Evolutionary conservation across 2,113 vertebrate species (phyloP).

Genomic region (Aythya baeri): DNA sequence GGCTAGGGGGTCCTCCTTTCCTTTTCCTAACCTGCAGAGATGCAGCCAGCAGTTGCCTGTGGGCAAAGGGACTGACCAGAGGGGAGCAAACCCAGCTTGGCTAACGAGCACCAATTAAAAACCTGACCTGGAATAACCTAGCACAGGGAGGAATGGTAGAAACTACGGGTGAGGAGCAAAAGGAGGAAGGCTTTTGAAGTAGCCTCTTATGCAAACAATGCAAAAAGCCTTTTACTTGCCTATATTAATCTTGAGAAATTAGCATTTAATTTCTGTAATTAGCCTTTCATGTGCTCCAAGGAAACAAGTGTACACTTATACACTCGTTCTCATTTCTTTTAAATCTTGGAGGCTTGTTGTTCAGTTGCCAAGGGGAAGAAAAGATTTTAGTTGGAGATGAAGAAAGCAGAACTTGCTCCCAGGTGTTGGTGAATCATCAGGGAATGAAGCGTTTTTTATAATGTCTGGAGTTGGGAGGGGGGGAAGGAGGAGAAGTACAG

Average conservation of each 20-base stretch:
- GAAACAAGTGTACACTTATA: neutral
- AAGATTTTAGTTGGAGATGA: neutral
- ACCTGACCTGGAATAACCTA: neutral
- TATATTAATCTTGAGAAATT: conserved; percentile 46
- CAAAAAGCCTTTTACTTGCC: conserved; percentile 4
- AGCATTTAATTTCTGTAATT: conserved; percentile 69
- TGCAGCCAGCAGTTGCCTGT: neutral
- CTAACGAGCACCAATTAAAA: neutral
- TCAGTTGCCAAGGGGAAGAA: conserved; percentile 54
- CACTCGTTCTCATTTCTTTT: neutral
- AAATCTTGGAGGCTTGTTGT: neutral
- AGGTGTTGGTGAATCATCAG: conserved; percentile 59
- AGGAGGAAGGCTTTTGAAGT: neutral
- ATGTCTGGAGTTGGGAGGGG: neutral
- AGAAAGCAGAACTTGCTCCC: conserved; percentile 55
- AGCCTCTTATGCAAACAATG: conserved; percentile 2
- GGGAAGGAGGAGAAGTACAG: neutral
- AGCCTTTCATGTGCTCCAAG: conserved; percentile 35
- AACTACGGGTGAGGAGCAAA: neutral
- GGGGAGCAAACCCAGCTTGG: neutral
- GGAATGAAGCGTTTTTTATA: conserved; percentile 39
- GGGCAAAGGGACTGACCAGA: neutral
- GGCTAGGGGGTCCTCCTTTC: neutral
- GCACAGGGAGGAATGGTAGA: neutral
- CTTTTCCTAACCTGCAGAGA: neutral